Conservation (phyloP, 2,797 vertebrate genomes). For the Etheostoma nigrum region DNA sequence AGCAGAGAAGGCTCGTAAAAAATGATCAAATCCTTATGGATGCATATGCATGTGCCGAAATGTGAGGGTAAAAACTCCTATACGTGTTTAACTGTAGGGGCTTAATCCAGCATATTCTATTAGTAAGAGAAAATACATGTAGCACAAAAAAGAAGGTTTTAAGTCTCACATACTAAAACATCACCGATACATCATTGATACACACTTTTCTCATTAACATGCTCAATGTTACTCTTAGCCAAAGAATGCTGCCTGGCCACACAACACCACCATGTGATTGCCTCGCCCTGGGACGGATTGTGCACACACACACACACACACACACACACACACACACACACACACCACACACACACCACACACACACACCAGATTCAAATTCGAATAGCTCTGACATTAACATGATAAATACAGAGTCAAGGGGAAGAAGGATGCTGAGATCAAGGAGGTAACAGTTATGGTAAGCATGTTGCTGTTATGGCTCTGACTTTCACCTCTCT, state of each 20-base stretch:
- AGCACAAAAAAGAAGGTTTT: not conserved
- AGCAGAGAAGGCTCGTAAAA: constrained; percentile 4
- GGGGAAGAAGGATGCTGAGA: constrained; percentile 25
- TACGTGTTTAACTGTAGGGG: not conserved
- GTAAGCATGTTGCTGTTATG: not conserved
- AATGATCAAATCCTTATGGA: constrained; percentile 7
- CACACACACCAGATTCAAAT: constrained; percentile 7
- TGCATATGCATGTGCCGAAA: not conserved
- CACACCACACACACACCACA: no score
- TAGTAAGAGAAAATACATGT: not conserved
- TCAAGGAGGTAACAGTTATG: not conserved
- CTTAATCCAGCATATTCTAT: not conserved
- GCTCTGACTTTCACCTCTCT: constrained; percentile 10
- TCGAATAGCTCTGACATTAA: constrained; percentile 36
- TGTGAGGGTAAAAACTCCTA: not conserved
- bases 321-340: no score
- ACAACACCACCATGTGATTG: constrained; percentile 56
- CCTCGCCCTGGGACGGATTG: constrained; percentile 52
- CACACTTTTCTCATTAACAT: constrained; percentile 60
- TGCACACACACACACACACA: constrained; percentile 7
- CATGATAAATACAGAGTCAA: constrained; percentile 30
- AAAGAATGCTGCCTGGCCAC: constrained; percentile 66
- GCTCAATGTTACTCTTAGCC: constrained; percentile 34
- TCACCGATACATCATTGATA: not conserved
- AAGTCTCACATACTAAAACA: not conserved